Conservation (phyloP, 1,140 invertebrate genomes). For the Sycophila sp. region DNA sequence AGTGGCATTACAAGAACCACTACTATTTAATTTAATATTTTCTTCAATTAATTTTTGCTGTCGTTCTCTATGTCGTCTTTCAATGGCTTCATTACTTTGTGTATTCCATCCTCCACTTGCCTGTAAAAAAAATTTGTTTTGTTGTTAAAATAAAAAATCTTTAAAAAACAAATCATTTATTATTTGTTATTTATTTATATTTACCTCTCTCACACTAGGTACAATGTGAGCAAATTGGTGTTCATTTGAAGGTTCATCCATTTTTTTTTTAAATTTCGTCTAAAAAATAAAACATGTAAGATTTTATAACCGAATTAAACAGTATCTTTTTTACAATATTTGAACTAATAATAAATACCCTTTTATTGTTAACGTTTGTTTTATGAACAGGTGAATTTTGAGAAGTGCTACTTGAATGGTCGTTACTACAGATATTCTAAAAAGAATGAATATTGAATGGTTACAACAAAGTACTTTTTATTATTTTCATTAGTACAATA, state of each 20-base stretch:
- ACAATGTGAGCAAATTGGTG: not conserved
- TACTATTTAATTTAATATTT: not conserved
- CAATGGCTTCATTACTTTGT: slow-evolving; percentile 23
- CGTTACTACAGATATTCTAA: not conserved
- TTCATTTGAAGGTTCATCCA: not conserved
- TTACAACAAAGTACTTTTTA: not conserved
- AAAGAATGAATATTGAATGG: not conserved
- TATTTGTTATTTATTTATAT: no score
- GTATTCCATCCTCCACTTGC: not conserved
- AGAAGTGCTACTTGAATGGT: not conserved
- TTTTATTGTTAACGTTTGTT: not conserved
- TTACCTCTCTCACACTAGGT: slow-evolving; percentile 5
- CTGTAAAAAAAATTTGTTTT: not conserved
- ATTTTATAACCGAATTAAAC: no score
- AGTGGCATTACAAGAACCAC: not conserved
- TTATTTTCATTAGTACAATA: no score
- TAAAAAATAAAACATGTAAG: not conserved
- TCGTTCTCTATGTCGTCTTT: not conserved
- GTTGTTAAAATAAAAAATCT: not conserved
- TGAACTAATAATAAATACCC: not conserved
- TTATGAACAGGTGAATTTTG: not conserved
- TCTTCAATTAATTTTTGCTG: not conserved
- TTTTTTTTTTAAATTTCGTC: not conserved
- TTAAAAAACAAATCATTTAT: not conserved
- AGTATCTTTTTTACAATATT: not conserved